These are phyloP conservation scores for Ptychodera flava DNA, from an alignment of 35 echinoderm and acorn worm genomes.

Conservation along the genomic window DNA sequence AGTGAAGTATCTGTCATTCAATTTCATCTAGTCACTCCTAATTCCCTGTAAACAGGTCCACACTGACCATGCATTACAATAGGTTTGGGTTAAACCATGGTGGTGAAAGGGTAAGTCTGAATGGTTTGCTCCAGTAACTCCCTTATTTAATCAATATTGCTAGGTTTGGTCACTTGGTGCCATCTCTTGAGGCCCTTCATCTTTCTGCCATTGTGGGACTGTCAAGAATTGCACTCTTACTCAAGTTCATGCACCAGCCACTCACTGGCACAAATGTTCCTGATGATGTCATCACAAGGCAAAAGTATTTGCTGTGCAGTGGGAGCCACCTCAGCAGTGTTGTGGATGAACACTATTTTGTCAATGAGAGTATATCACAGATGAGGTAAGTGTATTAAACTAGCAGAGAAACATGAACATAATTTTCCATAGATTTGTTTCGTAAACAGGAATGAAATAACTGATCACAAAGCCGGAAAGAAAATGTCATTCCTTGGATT, in stretches of 20 bases:
- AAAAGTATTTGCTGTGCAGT: constrained; percentile 89
- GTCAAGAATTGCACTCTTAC: constrained; percentile 53
- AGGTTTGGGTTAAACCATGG: too few relatives aligned
- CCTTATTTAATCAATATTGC: not conserved
- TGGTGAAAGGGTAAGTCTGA: too few relatives aligned
- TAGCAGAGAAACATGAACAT: too few relatives aligned
- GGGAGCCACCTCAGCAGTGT: constrained; percentile 55
- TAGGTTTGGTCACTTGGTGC: constrained; percentile 77
- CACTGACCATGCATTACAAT: too few relatives aligned
- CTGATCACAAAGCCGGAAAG: too few relatives aligned
- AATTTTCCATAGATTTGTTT: too few relatives aligned
- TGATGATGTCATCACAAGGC: constrained; percentile 61
- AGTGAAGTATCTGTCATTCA: too few relatives aligned
- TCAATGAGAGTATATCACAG: constrained; percentile 73
- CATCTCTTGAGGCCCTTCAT: constrained; percentile 68
- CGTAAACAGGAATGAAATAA: too few relatives aligned
- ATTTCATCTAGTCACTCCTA: too few relatives aligned
- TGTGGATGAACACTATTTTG: constrained; percentile 86
- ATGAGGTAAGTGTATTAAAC: constrained; percentile 83
- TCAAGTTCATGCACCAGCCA: constrained; percentile 73
- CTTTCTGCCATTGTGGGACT: constrained; percentile 71
- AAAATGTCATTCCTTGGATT: too few relatives aligned
- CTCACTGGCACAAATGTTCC: constrained; percentile 67
- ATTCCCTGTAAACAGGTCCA: too few relatives aligned
- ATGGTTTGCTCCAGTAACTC: too few relatives aligned